These are phyloP conservation scores for Beris morrisii DNA, from an alignment of 2,888 invertebrate species.

Conservation along the genomic window DNA sequence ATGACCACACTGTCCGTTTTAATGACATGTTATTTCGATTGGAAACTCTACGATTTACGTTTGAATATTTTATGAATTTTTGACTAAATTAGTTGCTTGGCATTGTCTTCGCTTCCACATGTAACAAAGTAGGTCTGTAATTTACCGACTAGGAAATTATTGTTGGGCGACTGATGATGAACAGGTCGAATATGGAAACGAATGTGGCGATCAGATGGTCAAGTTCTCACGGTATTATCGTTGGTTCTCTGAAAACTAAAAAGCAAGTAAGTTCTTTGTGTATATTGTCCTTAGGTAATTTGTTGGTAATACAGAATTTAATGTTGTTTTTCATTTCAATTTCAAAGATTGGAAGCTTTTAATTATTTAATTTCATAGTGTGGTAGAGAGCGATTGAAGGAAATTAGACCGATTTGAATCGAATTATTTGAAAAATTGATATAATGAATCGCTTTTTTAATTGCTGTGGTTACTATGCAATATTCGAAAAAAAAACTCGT, in stretches of 20 bases:
- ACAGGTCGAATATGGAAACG: neutral
- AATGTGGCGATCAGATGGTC: conserved; percentile 20
- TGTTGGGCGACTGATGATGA: neutral
- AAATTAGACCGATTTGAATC: too few relatives aligned
- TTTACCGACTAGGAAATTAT: conserved; percentile 12
- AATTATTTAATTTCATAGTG: conserved; percentile 10
- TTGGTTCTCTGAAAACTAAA: too few relatives aligned
- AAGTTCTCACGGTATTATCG: conserved; percentile 13
- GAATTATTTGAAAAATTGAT: too few relatives aligned
- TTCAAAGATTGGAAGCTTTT: conserved; percentile 1
- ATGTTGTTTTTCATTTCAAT: conserved; percentile 23
- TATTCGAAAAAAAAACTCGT: too few relatives aligned
- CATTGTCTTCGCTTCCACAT: conserved; percentile 27
- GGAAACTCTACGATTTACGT: neutral
- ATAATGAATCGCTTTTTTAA: too few relatives aligned
- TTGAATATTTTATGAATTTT: conserved; percentile 15
- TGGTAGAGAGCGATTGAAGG: too few relatives aligned
- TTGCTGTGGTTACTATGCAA: too few relatives aligned
- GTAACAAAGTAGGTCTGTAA: conserved; percentile 28
- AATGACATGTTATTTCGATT: conserved; percentile 23
- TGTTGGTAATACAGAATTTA: conserved; percentile 31
- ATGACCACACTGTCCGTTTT: neutral
- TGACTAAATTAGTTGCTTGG: conserved; percentile 31
- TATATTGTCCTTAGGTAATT: conserved; percentile 14
- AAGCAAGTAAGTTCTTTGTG: too few relatives aligned